Evolutionary conservation across 2,888 invertebrate species (phyloP).

Genomic region (Molanna angustata): DNA sequence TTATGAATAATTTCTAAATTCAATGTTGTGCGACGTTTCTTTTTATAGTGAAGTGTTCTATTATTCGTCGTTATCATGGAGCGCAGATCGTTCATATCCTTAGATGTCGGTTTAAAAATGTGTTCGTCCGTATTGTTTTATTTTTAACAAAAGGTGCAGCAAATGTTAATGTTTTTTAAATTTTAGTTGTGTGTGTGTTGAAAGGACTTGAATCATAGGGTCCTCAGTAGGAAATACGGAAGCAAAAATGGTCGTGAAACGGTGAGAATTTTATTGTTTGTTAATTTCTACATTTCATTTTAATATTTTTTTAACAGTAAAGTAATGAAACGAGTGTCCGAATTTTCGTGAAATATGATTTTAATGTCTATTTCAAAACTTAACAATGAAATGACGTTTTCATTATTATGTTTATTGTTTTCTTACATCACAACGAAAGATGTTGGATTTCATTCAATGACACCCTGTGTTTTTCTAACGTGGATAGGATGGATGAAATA

Average conservation of each 20-base stretch:
- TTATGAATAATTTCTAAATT: too few relatives aligned
- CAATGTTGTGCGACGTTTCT: too few relatives aligned
- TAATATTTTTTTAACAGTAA: neutral
- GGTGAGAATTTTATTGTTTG: conserved; percentile 26
- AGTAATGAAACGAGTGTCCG: too few relatives aligned
- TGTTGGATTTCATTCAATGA: too few relatives aligned
- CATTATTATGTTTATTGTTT: too few relatives aligned
- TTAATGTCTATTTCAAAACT: too few relatives aligned
- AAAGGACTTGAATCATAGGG: conserved; percentile 48
- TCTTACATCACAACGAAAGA: too few relatives aligned
- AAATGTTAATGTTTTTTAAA: conserved; percentile 20
- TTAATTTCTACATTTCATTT: neutral
- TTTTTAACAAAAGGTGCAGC: conserved; percentile 19
- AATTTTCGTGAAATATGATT: too few relatives aligned
- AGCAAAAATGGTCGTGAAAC: conserved; percentile 49
- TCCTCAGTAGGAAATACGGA: conserved; percentile 57
- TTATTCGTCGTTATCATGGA: conserved; percentile 20
- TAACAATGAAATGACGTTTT: too few relatives aligned
- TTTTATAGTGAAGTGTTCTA: conserved; percentile 21
- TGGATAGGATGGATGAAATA: too few relatives aligned
- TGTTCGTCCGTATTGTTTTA: conserved; percentile 16
- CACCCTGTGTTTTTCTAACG: too few relatives aligned
- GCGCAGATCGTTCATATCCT: conserved; percentile 15
- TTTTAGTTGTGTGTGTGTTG: conserved; percentile 18
- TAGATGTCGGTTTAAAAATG: conserved; percentile 14